Base-by-base conservation (phyloP, 2,797 vertebrate genomes). In the Pseudomugil gertrudae region DNA sequence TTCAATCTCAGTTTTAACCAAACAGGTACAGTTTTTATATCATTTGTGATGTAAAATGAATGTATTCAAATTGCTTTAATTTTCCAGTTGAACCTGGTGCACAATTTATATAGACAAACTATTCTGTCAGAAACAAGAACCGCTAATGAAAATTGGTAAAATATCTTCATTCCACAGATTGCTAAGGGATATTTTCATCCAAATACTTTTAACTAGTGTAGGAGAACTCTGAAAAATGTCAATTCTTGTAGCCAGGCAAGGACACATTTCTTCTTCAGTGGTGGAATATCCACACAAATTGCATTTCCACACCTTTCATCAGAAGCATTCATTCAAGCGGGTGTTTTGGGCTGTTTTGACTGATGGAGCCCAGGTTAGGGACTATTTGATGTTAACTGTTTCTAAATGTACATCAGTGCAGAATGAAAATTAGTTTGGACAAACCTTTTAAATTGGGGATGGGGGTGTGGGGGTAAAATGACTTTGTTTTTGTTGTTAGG, bases 281-380 rank as follows among this genome's bases (percentile, higher is more conserved):
- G 50, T 36, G 21, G 21, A 53, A 67, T 56, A 32, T 21, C 58
- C 66, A 75, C 71, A 72, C 71, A 62, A 62, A 48, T 73, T 56
- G 69, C 57, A 64, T 76, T 61, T 84, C 89, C 79, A 83, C 87
- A 86, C 72, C 32, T 83, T 74, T 61, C 30, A 71, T 65, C 63
- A 27, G 67, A 67, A 66, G 78, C 79, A 69, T 78, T 78, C 64
- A 70, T 27, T 63, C 23, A 14, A 69, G 61, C 26, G 13, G 71
- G 15, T 85, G 84, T 86, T 81, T 84, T 72, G 72, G 30, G 74
- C 78, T 84, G 69, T 85, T 68, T 69, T 53, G 38, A 76, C 58
- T 40, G 43, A 74, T 69, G 27, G 0, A 72, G 60, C 66, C 17
- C 64, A 32, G 57, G 54, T 63, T 48, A 68, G 40, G 27, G 52